Evolutionary conservation across 1,140 invertebrate species (phyloP), one percentile per base, ranked within the genome.

Genomic region (Pentalonia nigronervosa): DNA sequence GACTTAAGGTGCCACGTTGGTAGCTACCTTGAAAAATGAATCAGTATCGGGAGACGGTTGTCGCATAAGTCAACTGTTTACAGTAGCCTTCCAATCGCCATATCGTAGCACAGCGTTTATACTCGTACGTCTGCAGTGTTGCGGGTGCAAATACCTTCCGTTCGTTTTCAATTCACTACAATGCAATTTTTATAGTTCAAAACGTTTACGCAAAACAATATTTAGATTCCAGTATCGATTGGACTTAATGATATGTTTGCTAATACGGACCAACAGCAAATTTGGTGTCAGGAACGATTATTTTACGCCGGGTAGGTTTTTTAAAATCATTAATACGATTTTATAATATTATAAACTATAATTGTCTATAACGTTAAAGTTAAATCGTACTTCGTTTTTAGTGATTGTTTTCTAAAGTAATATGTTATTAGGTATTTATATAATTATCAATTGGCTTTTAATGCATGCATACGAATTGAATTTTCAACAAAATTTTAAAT

Each of bases 301-400:
- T 90, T 90, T 90, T 90, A 90, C 45, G 41, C 23, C 9, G 53
- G 89, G 89, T 90, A 60, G 89, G 89, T 90, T 53, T 67, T 90
- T 90, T 36, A 36, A 23, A 89, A 89, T 56, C 34, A 89, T 89
- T 34, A 50, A 20, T 88, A 88, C 7, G 47, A 20, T 88, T 88
- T 88, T 88, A 25, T 76, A 76, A n/a, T 76, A 50, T 88, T 48
- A 36, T 83, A 83, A 21, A 21, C 11, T 34, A 2, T 23, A 25
- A 25, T 86, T 45, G 11, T 86, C 30, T 67, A n/a, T 30, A 14
- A 30, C 11, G 14, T 76, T n/a, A 30, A 11, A 17, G 60, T 17
- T 34, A 6, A 17, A 76, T 76, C 3, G 60, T 20, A n/a, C 30
- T 76, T 76, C 14, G 14, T 76, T 76, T 86, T 86, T 47, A 30